Evolutionary conservation across 1,140 invertebrate genomes (phyloP).

Genomic region (Cotesia vestalis): DNA sequence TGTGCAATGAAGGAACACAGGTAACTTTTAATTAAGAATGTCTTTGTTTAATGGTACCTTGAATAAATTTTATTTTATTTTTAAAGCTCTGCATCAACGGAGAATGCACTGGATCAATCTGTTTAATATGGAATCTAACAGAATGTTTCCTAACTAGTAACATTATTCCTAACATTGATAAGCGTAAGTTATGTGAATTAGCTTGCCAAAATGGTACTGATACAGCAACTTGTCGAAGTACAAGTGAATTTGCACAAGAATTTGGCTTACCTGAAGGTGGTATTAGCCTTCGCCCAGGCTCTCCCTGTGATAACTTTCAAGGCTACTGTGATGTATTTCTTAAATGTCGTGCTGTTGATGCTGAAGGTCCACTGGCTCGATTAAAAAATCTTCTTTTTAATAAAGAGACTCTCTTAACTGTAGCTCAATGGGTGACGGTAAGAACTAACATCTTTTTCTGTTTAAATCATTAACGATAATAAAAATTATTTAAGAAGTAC

Average conservation of each 20-base stretch:
- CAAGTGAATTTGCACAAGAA: constrained; percentile 79
- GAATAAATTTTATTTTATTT: constrained; percentile 43
- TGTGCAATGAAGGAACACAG: constrained; percentile 84
- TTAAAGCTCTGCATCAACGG: constrained; percentile 90
- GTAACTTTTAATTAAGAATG: constrained; percentile 49
- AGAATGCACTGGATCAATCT: constrained; percentile 95
- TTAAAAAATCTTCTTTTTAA: constrained; percentile 97
- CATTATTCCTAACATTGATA: constrained; percentile 82
- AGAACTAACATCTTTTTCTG: constrained; percentile 41
- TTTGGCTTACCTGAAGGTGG: constrained; percentile 84
- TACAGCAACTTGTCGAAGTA: constrained; percentile 82
- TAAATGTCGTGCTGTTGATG: constrained; percentile 96
- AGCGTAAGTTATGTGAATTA: constrained; percentile 91
- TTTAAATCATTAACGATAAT: not conserved
- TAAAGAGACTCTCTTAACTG: constrained; percentile 83
- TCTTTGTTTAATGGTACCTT: constrained; percentile 13
- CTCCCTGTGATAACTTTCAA: constrained; percentile 98
- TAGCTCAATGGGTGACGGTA: constrained; percentile 89
- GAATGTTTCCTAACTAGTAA: constrained; percentile 96
- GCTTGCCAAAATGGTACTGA: constrained; percentile 91
- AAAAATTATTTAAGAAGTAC: not conserved
- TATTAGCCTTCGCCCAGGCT: constrained; percentile 89
- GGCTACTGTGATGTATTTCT: constrained; percentile 99
- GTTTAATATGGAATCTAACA: constrained; percentile 90
- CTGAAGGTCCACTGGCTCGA: constrained; percentile 94